Evolutionary conservation across 2,797 vertebrate species (phyloP).

Genomic region (Rhinoraja longicauda): DNA sequence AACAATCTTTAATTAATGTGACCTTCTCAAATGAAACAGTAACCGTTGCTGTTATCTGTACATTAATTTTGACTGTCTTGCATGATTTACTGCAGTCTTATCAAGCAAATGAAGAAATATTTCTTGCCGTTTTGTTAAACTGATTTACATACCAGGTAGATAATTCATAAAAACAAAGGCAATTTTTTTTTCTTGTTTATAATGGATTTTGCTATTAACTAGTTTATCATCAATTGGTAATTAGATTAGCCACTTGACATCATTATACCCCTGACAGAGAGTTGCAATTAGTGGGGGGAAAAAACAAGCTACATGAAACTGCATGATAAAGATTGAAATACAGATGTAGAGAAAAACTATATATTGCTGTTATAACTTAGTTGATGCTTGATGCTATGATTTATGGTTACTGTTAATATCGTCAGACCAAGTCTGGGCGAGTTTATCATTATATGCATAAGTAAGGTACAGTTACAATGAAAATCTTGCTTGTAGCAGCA

Average conservation of each 20-base stretch:
- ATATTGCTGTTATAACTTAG: not conserved
- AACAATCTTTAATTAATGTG: not conserved
- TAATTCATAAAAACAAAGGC: not conserved
- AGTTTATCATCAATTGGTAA: not conserved
- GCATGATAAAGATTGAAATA: not conserved
- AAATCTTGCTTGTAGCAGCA: too few species aligned
- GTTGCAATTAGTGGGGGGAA: not conserved
- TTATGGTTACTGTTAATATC: not conserved
- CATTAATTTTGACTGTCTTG: not conserved
- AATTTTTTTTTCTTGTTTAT: not conserved
- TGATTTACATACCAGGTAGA: not conserved
- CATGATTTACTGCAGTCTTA: not conserved
- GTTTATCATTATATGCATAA: too few species aligned
- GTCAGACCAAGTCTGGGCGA: not conserved
- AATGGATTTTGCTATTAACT: not conserved
- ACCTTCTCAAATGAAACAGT: not conserved
- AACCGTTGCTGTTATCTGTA: not conserved
- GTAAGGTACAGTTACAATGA: too few species aligned
- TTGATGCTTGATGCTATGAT: not conserved
- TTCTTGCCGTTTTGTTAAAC: not conserved
- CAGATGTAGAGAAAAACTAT: not conserved
- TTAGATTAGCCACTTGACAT: not conserved
- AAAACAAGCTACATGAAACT: not conserved
- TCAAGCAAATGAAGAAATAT: not conserved
- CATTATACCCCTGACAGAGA: not conserved